Evolutionary conservation across 2,113 vertebrate genomes (phyloP), one percentile per base, ranked within the genome.

Genomic region (cattle (Bos taurus)): DNA sequence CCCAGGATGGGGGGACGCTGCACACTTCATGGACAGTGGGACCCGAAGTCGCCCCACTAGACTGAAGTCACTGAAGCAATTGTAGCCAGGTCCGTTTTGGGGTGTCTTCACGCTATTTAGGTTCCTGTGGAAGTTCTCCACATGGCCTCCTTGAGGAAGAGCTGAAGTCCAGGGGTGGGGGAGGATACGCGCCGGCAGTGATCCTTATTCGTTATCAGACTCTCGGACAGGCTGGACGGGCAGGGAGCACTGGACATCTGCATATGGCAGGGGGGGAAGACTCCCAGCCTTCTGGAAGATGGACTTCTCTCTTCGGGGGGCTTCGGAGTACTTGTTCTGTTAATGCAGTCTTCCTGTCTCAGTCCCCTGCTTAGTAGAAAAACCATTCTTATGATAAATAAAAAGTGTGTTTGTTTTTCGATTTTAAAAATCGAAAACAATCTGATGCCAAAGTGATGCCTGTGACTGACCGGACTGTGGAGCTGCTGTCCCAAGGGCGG

Each of bases 171-270:
- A 4, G 5, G n/a, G 19, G 8, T 12, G 54, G 67, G n/a, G 54
- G 52, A 50, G 64, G 33, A 2, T 28, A 43, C 33, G 11, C 52
- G 7, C 7, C 19, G 48, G 88, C 82, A 36, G 1, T 83, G 36
- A 25, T 81, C 43, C 16, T 89, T 87, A 89, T 96, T 98, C 83
- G 78, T 97, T 97, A 78, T 67, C 59, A 52, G 91, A 62, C 67
- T 11, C 1, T 77, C 33, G 30, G n/a, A 48, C 33, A 0, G 0
- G 71, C 80, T 74, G 30, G n/a, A 48, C 28, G 0, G 0, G 62
- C 80, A 81, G 16, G 48, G 21, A 91, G 67, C n/a, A 2, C 78
- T 91, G 84, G 84, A 83, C 81, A 0, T n/a, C 48, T 10, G 0
- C 60, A 0, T 19, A 26, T 13, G 15, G 30, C 71, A 60, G 43